A percentile compares a stretch with the other conserved stretches of the same genome.
Conservation (phyloP, 2,888 invertebrate genomes). For the Ophraella communa region DNA sequence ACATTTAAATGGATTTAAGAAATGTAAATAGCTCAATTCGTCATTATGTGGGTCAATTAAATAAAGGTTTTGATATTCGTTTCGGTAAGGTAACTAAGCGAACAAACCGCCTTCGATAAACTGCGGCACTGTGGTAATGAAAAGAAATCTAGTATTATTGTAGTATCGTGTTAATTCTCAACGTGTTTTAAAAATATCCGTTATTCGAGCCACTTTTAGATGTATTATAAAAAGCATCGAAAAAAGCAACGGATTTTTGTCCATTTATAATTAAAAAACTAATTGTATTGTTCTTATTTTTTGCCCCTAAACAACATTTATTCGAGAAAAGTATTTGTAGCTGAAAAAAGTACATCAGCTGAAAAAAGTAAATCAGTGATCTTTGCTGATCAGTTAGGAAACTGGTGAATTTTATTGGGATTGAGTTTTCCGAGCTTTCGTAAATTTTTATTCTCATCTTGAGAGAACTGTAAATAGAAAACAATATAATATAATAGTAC, state of each 20-base stretch:
- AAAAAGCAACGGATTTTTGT: background rate
- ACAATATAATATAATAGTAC: too few species aligned
- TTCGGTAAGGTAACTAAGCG: conserved; percentile 10
- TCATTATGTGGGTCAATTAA: conserved; percentile 7
- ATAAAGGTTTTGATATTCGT: conserved; percentile 4
- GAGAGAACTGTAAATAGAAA: too few species aligned
- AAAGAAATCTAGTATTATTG: background rate
- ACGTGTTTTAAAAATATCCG: background rate
- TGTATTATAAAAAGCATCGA: background rate
- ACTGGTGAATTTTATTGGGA: too few species aligned
- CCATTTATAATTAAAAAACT: background rate
- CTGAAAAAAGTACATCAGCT: too few species aligned
- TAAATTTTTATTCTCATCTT: too few species aligned
- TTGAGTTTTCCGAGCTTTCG: too few species aligned
- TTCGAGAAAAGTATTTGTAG: too few species aligned
- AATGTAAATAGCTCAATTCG: background rate
- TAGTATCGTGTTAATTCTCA: background rate
- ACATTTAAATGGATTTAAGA: background rate
- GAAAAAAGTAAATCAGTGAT: too few species aligned
- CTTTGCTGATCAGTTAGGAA: too few species aligned
- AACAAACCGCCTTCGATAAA: background rate
- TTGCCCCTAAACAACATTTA: too few species aligned
- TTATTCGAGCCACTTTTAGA: background rate
- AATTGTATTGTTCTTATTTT: background rate
- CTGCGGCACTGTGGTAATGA: background rate